A percentile compares a stretch with the other conserved stretches of the same genome.
phyloP scores from a whole-genome alignment of 2,797 vertebrate genomes.

The Pteropus rufus region DNA sequence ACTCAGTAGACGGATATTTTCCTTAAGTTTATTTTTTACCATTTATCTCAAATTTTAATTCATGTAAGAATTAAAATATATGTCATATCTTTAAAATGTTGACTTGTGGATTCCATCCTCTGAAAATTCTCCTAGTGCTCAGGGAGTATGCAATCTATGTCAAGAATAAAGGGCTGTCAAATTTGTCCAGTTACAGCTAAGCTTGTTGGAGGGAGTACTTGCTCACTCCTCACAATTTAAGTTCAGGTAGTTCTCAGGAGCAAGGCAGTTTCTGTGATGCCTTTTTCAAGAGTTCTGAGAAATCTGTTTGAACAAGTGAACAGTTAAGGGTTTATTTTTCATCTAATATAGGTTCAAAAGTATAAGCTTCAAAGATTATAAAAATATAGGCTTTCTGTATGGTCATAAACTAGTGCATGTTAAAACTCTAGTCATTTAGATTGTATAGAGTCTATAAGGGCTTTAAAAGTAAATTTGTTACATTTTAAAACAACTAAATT shows the following conservation, averaged over 20 bases:
- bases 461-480: conserved; percentile 17
- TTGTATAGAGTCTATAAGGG: background rate
- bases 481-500: background rate
- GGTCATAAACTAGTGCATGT: background rate
- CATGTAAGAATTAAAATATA: background rate
- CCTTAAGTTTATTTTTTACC: background rate
- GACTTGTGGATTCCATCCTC: background rate
- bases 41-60: conserved; percentile 46
- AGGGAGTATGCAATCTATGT: background rate
- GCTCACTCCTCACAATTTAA: background rate
- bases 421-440: background rate
- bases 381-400: background rate
- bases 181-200: background rate
- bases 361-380: background rate
- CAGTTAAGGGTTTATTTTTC: background rate
- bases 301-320: background rate
- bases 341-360: conserved; percentile 2
- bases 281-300: background rate
- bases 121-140: background rate
- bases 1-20: background rate
- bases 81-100: conserved; percentile 35
- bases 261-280: background rate
- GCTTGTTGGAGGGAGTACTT: background rate
- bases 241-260: background rate
- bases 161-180: background rate